Evolutionary conservation across 2,113 vertebrate genomes (phyloP).

Genomic region (Lophochroa leadbeateri): DNA sequence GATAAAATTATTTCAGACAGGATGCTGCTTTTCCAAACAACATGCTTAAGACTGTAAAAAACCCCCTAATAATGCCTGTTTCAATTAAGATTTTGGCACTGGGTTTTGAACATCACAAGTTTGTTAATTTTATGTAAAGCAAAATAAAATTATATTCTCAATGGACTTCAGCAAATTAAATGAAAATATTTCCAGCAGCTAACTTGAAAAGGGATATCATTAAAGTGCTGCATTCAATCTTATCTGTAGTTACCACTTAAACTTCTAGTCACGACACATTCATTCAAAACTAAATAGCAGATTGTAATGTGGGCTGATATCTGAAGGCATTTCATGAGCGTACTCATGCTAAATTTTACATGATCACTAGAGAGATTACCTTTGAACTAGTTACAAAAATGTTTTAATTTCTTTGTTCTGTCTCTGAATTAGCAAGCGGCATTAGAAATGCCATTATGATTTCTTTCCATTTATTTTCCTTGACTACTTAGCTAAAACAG

Average conservation of each 20-base stretch:
- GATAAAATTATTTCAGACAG: conserved; percentile 50
- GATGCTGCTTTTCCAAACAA: conserved; percentile 34
- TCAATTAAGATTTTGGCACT: conserved; percentile 51
- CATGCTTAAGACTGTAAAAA: neutral
- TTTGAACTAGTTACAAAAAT: conserved; percentile 49
- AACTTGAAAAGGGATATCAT: conserved; percentile 54
- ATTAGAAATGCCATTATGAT: neutral
- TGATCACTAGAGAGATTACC: conserved; percentile 37
- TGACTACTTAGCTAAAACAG: conserved; percentile 24
- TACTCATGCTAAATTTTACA: conserved; percentile 46
- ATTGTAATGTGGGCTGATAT: conserved; percentile 58
- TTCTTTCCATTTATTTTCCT: neutral
- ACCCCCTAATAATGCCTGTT: neutral
- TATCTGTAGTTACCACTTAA: conserved; percentile 63
- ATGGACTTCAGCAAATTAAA: conserved; percentile 52
- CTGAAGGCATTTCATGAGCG: conserved; percentile 40
- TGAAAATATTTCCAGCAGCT: conserved; percentile 62
- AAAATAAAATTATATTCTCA: conserved; percentile 58
- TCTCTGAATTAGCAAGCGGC: conserved; percentile 6
- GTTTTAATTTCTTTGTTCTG: conserved; percentile 28
- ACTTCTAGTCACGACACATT: conserved; percentile 61
- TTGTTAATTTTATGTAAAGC: conserved; percentile 35
- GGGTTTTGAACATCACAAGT: conserved; percentile 37
- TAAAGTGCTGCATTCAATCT: conserved; percentile 60
- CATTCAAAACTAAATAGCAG: conserved; percentile 68